Evolutionary conservation across 2,888 invertebrate genomes (phyloP), one percentile per base, ranked within the genome.

Genomic region (Brassicogethes aeneus): DNA sequence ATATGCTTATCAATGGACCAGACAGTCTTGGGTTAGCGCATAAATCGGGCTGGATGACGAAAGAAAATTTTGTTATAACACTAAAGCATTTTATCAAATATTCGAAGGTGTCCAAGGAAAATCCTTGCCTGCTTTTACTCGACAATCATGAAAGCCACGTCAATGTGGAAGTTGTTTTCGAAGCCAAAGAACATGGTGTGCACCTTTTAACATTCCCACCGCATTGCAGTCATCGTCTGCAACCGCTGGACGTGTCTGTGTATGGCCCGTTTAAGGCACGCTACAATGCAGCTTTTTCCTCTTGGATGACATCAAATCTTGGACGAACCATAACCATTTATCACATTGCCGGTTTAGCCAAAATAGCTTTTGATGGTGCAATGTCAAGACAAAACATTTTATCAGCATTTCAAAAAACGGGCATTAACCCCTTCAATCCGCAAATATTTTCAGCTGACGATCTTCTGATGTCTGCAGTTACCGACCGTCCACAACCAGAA

Each of bases 341-440:
- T 34, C 33, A 42, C 16, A 32, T 23, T 23, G 7, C 23, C 23
- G 23, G 10, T 5, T 10, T 23, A 7, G 5, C 39, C n/a, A 42
- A 33, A 39, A 34, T 14, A 17, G 42, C 39, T 3, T 42, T 34
- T 34, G 33, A 39, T 29, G 13, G 15, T n/a, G 37, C 40, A 16
- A 23, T 43, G 33, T 38, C 38, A 31, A 37, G 31, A 16, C 31
- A 5, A 42, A 48, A 48, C 30, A 17, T 46, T 31, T 15, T 37
- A 12, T 35, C 43, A 33, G 42, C 42, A 15, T 48, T 48, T 42
- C 13, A 32, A 29, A 39, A 41, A 37, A 42, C 44, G n/a, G 44
- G 42, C 1, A 31, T 46, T 16, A 15, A 34, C 30, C 42, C 33
- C 12, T 33, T 33, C 12, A 33, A 33, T 12, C 5, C 5, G 12